A percentile compares a stretch with the other conserved stretches of the same genome.
Conservation (phyloP, 2,888 invertebrate species). For the Mamestra brassicae region DNA sequence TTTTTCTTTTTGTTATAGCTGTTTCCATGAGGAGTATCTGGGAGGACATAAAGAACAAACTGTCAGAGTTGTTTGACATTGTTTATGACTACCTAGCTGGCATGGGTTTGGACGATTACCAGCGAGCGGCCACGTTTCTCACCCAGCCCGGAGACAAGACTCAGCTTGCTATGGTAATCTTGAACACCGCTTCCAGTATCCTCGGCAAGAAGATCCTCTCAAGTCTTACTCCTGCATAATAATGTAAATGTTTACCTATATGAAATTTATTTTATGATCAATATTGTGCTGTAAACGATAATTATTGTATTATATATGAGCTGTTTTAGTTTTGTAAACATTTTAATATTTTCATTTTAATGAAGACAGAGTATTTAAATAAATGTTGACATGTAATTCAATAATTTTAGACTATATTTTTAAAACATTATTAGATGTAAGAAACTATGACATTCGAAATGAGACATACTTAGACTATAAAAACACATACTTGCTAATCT, state of each 20-base stretch:
- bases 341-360: slow-evolving; percentile 24
- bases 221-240: slow-evolving; percentile 71
- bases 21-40: slow-evolving; percentile 85
- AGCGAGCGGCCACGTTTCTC: slow-evolving; percentile 76
- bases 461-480: neutral
- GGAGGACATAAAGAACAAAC: slow-evolving; percentile 79
- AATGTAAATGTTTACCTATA: neutral
- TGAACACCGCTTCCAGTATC: slow-evolving; percentile 77
- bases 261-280: neutral
- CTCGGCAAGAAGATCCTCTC: slow-evolving; percentile 84
- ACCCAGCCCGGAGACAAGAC: slow-evolving; percentile 69
- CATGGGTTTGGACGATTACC: slow-evolving; percentile 83
- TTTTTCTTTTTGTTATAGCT: slow-evolving; percentile 69
- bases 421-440: neutral
- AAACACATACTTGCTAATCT: neutral
- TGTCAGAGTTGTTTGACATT: slow-evolving; percentile 81
- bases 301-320: neutral
- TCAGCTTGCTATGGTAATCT: slow-evolving; percentile 79
- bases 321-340: neutral
- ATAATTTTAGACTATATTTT: slow-evolving; percentile 4
- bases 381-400: slow-evolving; percentile 31
- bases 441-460: slow-evolving; percentile 39
- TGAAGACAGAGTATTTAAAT: slow-evolving; percentile 61
- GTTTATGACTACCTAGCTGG: slow-evolving; percentile 86
- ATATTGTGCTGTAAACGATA: neutral